Conservation (phyloP, 2,797 vertebrate genomes). For the Danio tinwini region DNA sequence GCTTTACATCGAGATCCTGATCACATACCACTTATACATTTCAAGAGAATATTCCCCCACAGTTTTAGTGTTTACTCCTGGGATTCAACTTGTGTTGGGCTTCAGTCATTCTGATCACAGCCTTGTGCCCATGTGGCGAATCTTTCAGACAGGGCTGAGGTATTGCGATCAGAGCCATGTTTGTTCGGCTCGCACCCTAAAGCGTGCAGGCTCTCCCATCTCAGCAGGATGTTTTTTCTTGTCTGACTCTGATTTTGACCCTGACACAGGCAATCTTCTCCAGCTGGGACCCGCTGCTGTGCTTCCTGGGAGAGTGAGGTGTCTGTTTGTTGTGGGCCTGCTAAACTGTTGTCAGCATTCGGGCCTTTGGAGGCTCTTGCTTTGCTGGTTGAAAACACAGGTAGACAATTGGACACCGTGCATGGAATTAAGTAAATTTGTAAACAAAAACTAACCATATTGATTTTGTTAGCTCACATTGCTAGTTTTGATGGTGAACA, state of each 20-base stretch:
- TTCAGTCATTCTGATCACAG: constrained; percentile 37
- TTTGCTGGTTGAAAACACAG: constrained; percentile 1
- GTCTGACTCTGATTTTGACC: constrained; percentile 58
- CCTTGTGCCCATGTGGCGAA: constrained; percentile 23
- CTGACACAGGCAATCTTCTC: constrained; percentile 59
- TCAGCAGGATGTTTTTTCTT: constrained; percentile 56
- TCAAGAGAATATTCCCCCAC: neutral
- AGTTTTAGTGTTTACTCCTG: neutral
- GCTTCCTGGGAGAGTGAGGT: constrained; percentile 40
- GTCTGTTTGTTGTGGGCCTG: constrained; percentile 21
- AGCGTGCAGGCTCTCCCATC: constrained; percentile 61
- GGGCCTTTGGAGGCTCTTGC: neutral
- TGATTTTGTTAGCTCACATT: no score
- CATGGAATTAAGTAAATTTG: neutral
- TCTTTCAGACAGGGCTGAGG: constrained; percentile 24
- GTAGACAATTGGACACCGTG: neutral
- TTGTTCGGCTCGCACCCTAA: constrained; percentile 16
- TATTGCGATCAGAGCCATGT: constrained; percentile 1
- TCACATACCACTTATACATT: neutral
- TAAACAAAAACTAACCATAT: no score
- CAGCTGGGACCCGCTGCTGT: constrained; percentile 52
- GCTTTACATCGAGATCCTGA: neutral
- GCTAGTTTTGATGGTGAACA: no score
- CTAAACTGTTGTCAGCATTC: constrained; percentile 18
- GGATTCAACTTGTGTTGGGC: constrained; percentile 6